phyloP scores from a whole-genome alignment of 2,113 vertebrate genomes.

The Psephotus haematonotus region DNA sequence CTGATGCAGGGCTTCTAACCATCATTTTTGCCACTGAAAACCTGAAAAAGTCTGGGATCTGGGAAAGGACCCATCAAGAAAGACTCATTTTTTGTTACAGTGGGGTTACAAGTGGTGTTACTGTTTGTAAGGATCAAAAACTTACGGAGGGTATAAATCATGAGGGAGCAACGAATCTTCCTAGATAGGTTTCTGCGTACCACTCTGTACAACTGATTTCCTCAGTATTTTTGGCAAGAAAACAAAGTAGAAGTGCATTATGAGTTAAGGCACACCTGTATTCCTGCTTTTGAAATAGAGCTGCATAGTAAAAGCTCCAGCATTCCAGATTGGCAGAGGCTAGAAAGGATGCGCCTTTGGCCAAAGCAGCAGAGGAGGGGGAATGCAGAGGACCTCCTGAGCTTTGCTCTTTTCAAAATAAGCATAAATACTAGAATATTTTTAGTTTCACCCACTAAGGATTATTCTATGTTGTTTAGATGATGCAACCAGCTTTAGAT shows the following conservation, averaged over 20 bases:
- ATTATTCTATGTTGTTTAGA: neutral
- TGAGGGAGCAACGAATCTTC: neutral
- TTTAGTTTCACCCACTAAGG: neutral
- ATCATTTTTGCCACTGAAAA: neutral
- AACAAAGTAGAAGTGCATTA: neutral
- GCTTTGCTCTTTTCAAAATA: neutral
- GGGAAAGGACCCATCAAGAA: neutral
- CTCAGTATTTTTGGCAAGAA: neutral
- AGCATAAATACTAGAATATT: neutral
- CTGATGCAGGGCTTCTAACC: neutral
- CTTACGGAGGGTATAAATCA: neutral
- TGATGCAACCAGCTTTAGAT: neutral
- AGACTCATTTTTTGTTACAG: neutral
- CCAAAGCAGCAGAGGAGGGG: neutral
- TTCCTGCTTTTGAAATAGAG: neutral
- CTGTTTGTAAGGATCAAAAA: neutral
- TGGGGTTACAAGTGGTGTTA: neutral
- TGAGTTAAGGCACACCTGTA: neutral
- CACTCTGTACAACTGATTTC: neutral
- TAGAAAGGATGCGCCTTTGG: neutral
- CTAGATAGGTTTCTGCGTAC: neutral
- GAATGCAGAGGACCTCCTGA: neutral
- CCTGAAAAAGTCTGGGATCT: neutral
- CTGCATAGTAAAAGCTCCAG: neutral
- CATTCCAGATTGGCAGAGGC: neutral